Evolutionary conservation across 2,797 vertebrate species (phyloP).

Genomic region (Furcifer pardalis): DNA sequence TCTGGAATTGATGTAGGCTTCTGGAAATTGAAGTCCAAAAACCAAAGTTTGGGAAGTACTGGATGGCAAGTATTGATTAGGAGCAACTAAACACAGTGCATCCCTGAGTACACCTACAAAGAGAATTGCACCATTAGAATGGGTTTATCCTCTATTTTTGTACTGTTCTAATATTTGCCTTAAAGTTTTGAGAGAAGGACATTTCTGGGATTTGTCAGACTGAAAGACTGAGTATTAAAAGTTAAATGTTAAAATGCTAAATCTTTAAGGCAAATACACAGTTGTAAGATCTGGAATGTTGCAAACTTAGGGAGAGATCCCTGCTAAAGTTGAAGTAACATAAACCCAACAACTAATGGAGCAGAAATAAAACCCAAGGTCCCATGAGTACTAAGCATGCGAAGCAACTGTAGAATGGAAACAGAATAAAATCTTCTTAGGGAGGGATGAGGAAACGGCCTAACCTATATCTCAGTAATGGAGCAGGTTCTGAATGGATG

Average conservation of each 20-base stretch:
- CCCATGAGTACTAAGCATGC: background rate
- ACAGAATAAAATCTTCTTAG: background rate
- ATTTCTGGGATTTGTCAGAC: background rate
- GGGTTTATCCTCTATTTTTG: no score
- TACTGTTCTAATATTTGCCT: background rate
- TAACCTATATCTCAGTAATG: background rate
- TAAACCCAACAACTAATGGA: background rate
- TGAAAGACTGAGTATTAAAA: background rate
- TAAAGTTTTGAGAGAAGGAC: background rate
- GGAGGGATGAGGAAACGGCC: background rate
- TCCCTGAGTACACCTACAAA: background rate
- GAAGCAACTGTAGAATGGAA: background rate
- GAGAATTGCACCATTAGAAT: no score
- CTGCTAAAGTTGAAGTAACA: background rate
- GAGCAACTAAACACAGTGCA: background rate
- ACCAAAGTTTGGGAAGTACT: no score
- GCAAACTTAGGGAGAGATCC: background rate
- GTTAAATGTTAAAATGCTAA: background rate
- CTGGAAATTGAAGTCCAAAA: no score
- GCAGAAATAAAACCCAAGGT: background rate
- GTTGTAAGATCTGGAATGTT: background rate
- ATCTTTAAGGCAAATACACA: background rate
- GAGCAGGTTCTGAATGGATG: no score
- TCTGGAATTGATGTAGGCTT: no score
- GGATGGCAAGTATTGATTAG: no score